A percentile compares a stretch with the other conserved stretches of the same genome.
These are phyloP conservation scores for Torymus auratus DNA, from an alignment of 2,888 invertebrate genomes.

Conservation along the genomic window DNA sequence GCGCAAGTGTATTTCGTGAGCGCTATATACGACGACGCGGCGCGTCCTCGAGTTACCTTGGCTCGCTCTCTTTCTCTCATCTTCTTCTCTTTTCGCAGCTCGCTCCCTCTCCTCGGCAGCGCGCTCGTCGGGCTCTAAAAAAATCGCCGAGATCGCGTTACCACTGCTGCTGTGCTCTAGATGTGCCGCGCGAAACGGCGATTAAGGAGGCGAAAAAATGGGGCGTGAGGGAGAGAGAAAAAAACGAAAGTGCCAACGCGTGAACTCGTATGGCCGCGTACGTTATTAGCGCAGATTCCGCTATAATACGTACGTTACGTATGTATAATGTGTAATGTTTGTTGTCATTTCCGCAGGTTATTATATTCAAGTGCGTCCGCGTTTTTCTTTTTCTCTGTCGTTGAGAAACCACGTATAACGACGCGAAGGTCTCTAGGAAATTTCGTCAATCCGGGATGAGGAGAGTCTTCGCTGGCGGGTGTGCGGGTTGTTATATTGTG, in stretches of 20 bases:
- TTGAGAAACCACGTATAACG: slow-evolving; percentile 1
- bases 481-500: background rate
- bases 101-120: background rate
- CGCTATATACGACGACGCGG: slow-evolving; percentile 3
- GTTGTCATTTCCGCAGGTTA: no score
- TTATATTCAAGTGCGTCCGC: no score
- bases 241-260: slow-evolving; percentile 6
- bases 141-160: slow-evolving; percentile 1
- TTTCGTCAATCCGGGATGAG: slow-evolving; percentile 7
- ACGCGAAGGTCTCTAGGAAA: slow-evolving; percentile 12
- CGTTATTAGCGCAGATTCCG: slow-evolving; percentile 3
- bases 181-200: background rate
- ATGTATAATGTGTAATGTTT: background rate
- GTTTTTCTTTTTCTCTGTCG: no score
- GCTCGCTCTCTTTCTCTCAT: slow-evolving; percentile 23
- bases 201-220: no score
- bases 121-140: slow-evolving; percentile 8
- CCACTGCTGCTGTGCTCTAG: slow-evolving; percentile 28
- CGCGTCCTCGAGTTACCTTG: slow-evolving; percentile 55
- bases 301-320: background rate
- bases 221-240: background rate
- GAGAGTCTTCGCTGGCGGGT: slow-evolving; percentile 1
- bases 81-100: background rate
- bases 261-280: slow-evolving; percentile 7
- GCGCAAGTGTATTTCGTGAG: slow-evolving; percentile 10